Conservation (phyloP, 1,140 invertebrate species). For the Pollicipes pollicipes region DNA sequence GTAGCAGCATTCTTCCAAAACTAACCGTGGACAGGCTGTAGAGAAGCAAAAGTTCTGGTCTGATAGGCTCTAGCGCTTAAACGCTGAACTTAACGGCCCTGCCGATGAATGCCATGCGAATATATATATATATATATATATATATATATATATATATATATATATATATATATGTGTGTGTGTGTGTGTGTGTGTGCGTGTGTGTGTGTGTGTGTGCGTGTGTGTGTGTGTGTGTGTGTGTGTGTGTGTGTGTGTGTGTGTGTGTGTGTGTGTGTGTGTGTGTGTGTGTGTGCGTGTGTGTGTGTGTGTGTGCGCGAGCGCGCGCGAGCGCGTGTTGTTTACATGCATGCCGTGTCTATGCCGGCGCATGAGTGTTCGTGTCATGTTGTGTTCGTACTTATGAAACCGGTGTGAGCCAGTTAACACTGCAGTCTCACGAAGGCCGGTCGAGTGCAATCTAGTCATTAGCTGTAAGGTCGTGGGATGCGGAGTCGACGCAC, state of each 20-base stretch:
- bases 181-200: conserved; percentile 1
- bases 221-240: background rate
- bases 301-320: background rate
- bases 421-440: too few species aligned
- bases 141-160: conserved; percentile 6
- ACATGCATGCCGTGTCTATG: background rate
- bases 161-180: conserved; percentile 4
- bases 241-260: background rate
- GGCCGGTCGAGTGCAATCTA: too few species aligned
- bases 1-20: too few species aligned
- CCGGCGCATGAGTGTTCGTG: background rate
- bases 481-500: too few species aligned
- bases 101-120: background rate
- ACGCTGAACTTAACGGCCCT: background rate
- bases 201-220: conserved; percentile 5
- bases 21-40: too few species aligned
- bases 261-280: conserved; percentile 4
- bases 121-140: conserved; percentile 4
- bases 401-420: background rate
- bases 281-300: background rate
- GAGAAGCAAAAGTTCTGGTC: too few species aligned
- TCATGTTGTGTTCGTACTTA: background rate
- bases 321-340: background rate
- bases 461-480: too few species aligned
- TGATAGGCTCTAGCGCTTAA: background rate